Conservation (phyloP, 2,888 invertebrate species). For the Kryphioiulus occultus region DNA sequence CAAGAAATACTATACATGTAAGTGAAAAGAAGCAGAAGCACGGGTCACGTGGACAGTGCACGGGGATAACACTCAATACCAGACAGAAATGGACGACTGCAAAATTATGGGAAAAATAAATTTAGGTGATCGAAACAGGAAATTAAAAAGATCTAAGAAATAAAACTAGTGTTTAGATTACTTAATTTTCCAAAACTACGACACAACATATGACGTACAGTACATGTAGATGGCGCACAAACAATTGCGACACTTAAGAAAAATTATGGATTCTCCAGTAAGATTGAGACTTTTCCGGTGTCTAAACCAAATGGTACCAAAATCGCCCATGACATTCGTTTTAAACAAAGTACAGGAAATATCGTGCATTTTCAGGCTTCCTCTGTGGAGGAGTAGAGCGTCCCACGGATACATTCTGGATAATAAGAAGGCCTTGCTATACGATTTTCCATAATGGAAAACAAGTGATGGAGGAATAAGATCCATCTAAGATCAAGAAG, state of each 20-base stretch:
- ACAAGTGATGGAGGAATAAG: constrained; percentile 30
- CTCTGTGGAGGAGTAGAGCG: neutral
- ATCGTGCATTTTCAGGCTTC: neutral
- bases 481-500: constrained; percentile 25
- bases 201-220: too few species aligned
- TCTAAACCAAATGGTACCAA: neutral
- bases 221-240: too few species aligned
- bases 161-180: too few species aligned
- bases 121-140: neutral
- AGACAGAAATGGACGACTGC: neutral
- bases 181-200: too few species aligned
- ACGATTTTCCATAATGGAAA: constrained; percentile 10
- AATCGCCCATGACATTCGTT: neutral
- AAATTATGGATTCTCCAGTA: too few species aligned
- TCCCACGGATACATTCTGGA: neutral
- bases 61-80: neutral
- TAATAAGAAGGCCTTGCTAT: neutral
- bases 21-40: neutral
- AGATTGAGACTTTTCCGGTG: too few species aligned
- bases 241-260: too few species aligned
- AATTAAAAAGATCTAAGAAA: too few species aligned
- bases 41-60: neutral
- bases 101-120: neutral
- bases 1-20: neutral
- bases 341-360: neutral